Percentiles rank a stretch among this genome's conserved stretches.
Evolutionary conservation across 2,888 invertebrate genomes (phyloP).

Genomic region (Chymomyza procnemis): DNA sequence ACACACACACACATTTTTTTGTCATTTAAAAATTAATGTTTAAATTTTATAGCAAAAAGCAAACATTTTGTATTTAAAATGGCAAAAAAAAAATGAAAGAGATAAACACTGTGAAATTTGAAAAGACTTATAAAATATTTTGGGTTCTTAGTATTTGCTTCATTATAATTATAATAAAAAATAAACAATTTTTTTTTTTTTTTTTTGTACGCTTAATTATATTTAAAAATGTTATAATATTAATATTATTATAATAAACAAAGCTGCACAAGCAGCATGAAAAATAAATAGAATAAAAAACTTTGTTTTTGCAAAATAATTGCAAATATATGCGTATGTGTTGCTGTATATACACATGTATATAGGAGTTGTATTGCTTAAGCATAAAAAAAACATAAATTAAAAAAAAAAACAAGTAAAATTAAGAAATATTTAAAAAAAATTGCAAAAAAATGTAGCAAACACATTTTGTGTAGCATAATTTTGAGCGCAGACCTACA

Average conservation of each 20-base stretch:
- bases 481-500: not conserved
- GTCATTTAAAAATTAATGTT: not conserved
- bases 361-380: not conserved
- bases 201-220: not conserved
- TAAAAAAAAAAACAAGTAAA: not conserved
- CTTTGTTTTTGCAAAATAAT: not conserved
- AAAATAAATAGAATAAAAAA: not conserved
- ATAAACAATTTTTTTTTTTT: not conserved
- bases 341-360: not conserved
- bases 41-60: not conserved
- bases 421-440: not conserved
- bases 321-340: not conserved
- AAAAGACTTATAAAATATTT: constrained; percentile 75
- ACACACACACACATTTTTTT: constrained; percentile 9
- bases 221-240: not conserved
- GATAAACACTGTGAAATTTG: constrained; percentile 71
- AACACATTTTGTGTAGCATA: not conserved
- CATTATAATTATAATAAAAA: constrained; percentile 6
- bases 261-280: not conserved
- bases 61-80: constrained; percentile 25
- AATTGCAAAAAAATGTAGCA: not conserved
- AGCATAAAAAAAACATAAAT: not conserved
- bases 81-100: constrained; percentile 40
- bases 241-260: not conserved
- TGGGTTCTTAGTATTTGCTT: constrained; percentile 54